Base-by-base conservation (phyloP, 1,140 invertebrate genomes). In the Trichonephila inaurata region DNA sequence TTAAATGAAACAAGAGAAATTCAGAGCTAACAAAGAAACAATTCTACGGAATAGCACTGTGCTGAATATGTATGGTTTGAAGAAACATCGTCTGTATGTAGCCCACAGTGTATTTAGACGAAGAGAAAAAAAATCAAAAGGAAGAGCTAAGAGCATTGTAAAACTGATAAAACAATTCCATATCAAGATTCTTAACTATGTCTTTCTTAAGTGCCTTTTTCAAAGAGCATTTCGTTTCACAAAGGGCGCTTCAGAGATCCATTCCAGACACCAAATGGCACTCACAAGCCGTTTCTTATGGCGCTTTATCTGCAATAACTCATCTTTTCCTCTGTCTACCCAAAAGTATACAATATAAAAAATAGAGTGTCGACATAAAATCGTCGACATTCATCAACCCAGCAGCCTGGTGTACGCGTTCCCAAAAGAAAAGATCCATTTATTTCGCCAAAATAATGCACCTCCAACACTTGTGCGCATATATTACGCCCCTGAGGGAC, bases 291-390 rank as follows among this genome's bases (percentile, higher is more conserved):
- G 28, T 77, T 51, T 51, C 7, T 51, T 51, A 51, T 12, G 51
- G 51, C 51, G 51, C 7, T 51, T 51, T 51, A 51, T 51, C 51
- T 51, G 51, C 24, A 77, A 77, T 24, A 77, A 77, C 28, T 19
- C 28, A 77, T 40, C 18, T 77, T 40, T 28, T 58, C 44, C 51
- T n/a, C 16, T n/a, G 19, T 83, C 51, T 83, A 18, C 51, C 19
- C 6, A 51, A 77, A 40, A 82, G n/a, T 51, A 82, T 82, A 51
- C 66, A 69, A 69, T 51, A 82, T 82, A 51, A 82, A 44, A 83
- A 83, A 83, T 83, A 28, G 51, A 60, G 82, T 83, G 82, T 60
- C 82, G 82, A 83, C 40, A 83, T 83, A 51, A 60, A 83, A 83
- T 83, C 24, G 44, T 16, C 10, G 21, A 14, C 51, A 83, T 51